Conservation (phyloP, 2,797 vertebrate species). For the Diceros bicornis region DNA sequence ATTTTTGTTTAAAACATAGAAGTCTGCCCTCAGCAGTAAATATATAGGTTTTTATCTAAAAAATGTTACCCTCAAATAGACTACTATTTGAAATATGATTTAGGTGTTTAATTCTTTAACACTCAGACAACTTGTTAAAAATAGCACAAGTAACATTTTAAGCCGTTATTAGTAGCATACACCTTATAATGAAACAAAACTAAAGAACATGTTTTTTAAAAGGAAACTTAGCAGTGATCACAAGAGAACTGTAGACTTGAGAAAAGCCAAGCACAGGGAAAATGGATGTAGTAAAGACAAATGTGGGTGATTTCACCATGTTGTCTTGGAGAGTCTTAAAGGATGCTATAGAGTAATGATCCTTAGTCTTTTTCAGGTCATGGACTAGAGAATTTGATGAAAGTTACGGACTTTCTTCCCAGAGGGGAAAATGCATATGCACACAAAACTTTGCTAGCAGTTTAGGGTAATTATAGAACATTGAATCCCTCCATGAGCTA, state of each 20-base stretch:
- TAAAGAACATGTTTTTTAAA: neutral
- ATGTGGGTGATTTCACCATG: neutral
- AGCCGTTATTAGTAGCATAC: neutral
- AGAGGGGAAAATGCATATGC: neutral
- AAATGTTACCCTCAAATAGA: neutral
- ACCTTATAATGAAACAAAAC: neutral
- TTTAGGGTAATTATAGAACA: conserved; percentile 62
- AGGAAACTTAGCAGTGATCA: conserved; percentile 1
- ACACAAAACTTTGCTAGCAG: conserved; percentile 33
- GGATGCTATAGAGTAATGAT: neutral
- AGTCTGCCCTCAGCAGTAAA: neutral
- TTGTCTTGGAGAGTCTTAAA: conserved; percentile 38
- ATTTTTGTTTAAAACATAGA: conserved; percentile 26
- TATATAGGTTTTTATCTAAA: neutral
- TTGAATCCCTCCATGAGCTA: neutral
- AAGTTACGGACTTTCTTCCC: conserved; percentile 24
- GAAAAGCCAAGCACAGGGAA: neutral
- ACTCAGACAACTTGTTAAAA: conserved; percentile 39
- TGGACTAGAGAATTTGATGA: neutral
- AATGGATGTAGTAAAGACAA: conserved; percentile 1
- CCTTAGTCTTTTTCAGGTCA: conserved; percentile 25
- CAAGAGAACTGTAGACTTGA: neutral
- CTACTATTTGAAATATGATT: conserved; percentile 3
- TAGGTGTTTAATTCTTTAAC: conserved; percentile 12
- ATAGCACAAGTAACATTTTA: neutral